Percentiles rank a stretch among this genome's conserved stretches.
These are phyloP conservation scores for Erebia ligea DNA, from an alignment of 2,888 invertebrate genomes.

Conservation along the genomic window DNA sequence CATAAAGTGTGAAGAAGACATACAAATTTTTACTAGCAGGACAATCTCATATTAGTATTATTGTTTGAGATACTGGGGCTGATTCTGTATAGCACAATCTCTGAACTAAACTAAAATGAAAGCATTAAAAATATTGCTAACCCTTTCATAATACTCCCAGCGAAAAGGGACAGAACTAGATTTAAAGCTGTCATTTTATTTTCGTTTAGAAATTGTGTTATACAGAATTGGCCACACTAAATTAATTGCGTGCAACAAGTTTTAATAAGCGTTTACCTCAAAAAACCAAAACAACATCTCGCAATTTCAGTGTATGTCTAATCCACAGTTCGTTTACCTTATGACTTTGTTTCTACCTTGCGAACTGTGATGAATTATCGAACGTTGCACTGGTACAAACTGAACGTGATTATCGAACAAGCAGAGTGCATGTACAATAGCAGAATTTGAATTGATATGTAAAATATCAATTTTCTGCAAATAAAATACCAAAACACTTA, in stretches of 20 bases:
- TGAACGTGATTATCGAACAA: slow-evolving; percentile 35
- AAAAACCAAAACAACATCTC: neutral
- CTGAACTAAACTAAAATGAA: too few species aligned
- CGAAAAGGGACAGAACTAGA: too few species aligned
- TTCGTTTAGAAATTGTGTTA: too few species aligned
- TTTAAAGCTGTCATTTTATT: too few species aligned
- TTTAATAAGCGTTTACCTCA: neutral
- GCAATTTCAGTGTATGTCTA: slow-evolving; percentile 48
- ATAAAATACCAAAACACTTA: slow-evolving; percentile 54
- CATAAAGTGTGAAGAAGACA: slow-evolving; percentile 50
- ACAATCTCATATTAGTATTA: neutral
- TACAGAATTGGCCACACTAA: too few species aligned
- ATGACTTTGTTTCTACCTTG: slow-evolving; percentile 13
- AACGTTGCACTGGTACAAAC: slow-evolving; percentile 22
- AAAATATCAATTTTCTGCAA: slow-evolving; percentile 58
- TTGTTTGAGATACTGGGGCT: neutral
- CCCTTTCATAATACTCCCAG: too few species aligned
- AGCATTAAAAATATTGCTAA: too few species aligned
- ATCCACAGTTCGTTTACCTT: slow-evolving; percentile 46
- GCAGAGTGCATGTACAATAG: slow-evolving; percentile 37
- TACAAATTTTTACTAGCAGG: slow-evolving; percentile 32
- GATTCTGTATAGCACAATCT: too few species aligned
- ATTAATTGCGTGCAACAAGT: neutral
- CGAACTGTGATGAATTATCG: slow-evolving; percentile 33
- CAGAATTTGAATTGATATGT: slow-evolving; percentile 59